Evolutionary conservation across 2,888 invertebrate genomes (phyloP).

Genomic region (Mesorhabditis belari): DNA sequence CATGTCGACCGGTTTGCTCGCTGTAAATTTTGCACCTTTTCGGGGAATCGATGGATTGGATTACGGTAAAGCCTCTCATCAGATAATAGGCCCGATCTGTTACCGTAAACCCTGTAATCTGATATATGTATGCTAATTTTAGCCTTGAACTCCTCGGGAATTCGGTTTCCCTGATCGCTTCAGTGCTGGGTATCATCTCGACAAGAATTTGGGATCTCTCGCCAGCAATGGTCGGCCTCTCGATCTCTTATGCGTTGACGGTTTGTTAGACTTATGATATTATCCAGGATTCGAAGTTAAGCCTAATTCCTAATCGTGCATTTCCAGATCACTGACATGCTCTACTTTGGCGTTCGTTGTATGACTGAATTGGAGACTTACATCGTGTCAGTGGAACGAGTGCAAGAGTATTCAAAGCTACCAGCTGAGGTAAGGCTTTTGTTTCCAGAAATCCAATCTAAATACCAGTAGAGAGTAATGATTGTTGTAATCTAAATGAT

Average conservation of each 20-base stretch:
- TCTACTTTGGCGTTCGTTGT: slow-evolving; percentile 69
- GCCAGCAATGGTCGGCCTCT: slow-evolving; percentile 59
- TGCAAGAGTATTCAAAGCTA: slow-evolving; percentile 72
- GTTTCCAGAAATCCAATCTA: too few species aligned
- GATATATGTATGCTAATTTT: too few species aligned
- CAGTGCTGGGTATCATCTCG: slow-evolving; percentile 75
- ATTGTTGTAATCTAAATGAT: not conserved
- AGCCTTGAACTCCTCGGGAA: not conserved
- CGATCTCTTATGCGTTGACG: slow-evolving; percentile 56
- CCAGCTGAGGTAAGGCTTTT: slow-evolving; percentile 10
- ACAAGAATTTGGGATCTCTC: slow-evolving; percentile 53
- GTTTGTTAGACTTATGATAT: slow-evolving; percentile 1
- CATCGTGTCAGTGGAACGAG: slow-evolving; percentile 89
- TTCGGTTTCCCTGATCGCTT: slow-evolving; percentile 67
- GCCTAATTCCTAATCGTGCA: too few species aligned
- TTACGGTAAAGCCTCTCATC: not conserved
- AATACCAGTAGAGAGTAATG: too few species aligned
- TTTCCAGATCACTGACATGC: slow-evolving; percentile 19
- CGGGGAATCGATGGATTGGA: not conserved
- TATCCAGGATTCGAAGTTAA: not conserved
- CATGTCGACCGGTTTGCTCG: not conserved
- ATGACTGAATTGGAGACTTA: slow-evolving; percentile 92
- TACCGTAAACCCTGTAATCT: too few species aligned
- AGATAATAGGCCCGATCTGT: not conserved
- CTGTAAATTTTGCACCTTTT: not conserved